Percentiles rank a stretch among this genome's conserved stretches.
These are phyloP conservation scores for Sycobia sp. DNA, from an alignment of 1,140 invertebrate genomes.

Conservation along the genomic window DNA sequence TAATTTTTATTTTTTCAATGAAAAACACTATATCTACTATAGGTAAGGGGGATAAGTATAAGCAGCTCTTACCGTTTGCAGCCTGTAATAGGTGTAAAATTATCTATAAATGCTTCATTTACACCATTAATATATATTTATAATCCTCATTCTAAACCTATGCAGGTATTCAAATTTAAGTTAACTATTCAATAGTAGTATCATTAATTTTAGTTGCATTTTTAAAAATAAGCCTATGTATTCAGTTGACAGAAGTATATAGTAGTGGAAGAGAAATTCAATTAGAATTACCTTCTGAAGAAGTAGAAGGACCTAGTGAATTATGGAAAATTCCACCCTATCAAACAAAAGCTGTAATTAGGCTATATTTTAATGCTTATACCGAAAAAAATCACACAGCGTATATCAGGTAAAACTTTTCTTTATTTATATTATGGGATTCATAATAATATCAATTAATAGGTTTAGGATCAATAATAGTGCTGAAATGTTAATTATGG, in stretches of 20 bases:
- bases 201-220: too few relatives aligned
- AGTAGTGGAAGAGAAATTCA: conserved; percentile 91
- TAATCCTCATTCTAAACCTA: conserved; percentile 85
- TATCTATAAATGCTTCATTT: conserved; percentile 91
- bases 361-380: conserved; percentile 78
- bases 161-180: conserved; percentile 79
- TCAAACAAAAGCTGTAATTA: conserved; percentile 86
- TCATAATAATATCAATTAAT: conserved; percentile 18
- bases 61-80: conserved; percentile 87
- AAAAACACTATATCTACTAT: conserved; percentile 34
- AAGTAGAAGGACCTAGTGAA: conserved; percentile 76
- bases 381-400: conserved; percentile 81
- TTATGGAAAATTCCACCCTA: conserved; percentile 91
- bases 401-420: conserved; percentile 69
- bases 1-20: conserved; percentile 1
- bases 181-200: too few relatives aligned
- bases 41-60: conserved; percentile 82
- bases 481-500: conserved; percentile 75
- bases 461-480: conserved; percentile 76
- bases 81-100: conserved; percentile 85
- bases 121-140: conserved; percentile 89
- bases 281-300: conserved; percentile 84
- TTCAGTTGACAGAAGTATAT: conserved; percentile 83
- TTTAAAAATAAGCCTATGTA: too few relatives aligned
- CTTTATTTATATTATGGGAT: conserved; percentile 25